Evolutionary conservation across 2,797 vertebrate genomes (phyloP).

Genomic region (Alectoris magna): DNA sequence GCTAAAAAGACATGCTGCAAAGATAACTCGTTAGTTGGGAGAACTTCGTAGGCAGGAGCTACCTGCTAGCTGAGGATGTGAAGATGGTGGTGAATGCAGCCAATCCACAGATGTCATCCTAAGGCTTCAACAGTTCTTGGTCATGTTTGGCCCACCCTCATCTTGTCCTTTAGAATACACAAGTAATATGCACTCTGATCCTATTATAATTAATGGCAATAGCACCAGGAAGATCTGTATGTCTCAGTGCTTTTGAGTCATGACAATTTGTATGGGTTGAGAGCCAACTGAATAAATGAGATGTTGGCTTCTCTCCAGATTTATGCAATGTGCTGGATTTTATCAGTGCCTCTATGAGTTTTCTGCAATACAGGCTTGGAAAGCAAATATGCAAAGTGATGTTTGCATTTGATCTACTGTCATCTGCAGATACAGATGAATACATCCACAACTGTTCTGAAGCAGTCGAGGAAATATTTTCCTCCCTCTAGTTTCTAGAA

Average conservation of each 20-base stretch:
- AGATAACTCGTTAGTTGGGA: neutral
- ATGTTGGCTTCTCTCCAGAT: conserved; percentile 3
- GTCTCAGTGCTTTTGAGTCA: conserved; percentile 29
- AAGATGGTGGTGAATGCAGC: neutral
- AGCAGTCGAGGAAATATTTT: neutral
- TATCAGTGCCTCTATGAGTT: neutral
- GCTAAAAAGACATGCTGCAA: neutral
- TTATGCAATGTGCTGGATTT: neutral
- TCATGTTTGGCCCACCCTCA: neutral
- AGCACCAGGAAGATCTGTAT: conserved; percentile 38
- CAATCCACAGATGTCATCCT: neutral
- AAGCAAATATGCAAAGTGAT: neutral
- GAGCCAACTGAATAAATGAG: conserved; percentile 13
- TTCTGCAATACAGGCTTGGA: neutral
- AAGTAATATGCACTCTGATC: neutral
- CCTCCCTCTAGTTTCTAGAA: neutral
- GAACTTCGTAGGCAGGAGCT: neutral
- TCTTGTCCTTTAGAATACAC: neutral
- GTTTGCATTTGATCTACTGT: neutral
- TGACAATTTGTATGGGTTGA: neutral
- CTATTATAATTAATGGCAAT: neutral
- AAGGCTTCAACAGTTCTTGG: neutral
- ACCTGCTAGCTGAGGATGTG: neutral
- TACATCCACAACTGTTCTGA: neutral
- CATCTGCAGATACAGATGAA: neutral